phyloP scores from a whole-genome alignment of 1,140 invertebrate species.

The Aethina tumida region DNA sequence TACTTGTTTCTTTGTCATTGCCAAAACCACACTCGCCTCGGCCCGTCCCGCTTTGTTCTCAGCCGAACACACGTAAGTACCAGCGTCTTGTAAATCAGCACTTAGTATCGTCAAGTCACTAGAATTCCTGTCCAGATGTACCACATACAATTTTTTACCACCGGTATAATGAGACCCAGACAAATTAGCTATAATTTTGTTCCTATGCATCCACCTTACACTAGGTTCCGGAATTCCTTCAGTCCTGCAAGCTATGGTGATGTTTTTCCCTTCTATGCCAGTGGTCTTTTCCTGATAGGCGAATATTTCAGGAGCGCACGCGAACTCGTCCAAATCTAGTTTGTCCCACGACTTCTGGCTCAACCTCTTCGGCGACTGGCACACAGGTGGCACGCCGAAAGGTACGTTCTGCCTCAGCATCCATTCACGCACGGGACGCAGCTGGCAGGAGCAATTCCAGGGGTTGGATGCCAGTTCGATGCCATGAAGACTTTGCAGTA shows the following conservation, averaged over 20 bases:
- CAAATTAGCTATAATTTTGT: conserved; percentile 40
- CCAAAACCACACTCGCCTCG: conserved; percentile 57
- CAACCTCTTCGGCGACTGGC: conserved; percentile 51
- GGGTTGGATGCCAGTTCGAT: conserved; percentile 66
- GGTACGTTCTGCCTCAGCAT: conserved; percentile 68
- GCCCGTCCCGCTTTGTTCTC: conserved; percentile 67
- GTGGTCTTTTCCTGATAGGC: conserved; percentile 43
- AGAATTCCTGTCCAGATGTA: conserved; percentile 39
- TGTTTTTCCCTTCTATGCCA: conserved; percentile 56
- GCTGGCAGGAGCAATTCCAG: conserved; percentile 70
- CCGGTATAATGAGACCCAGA: conserved; percentile 37
- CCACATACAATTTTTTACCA: conserved; percentile 41
- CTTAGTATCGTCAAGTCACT: conserved; percentile 63
- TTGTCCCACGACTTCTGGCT: conserved; percentile 58
- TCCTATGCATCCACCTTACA: conserved; percentile 46
- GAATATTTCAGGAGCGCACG: conserved; percentile 59
- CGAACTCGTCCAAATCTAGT: conserved; percentile 68
- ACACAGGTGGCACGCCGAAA: conserved; percentile 55
- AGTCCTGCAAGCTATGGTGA: conserved; percentile 61
- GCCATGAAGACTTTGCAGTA: conserved; percentile 58
- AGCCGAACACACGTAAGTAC: conserved; percentile 61
- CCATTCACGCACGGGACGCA: conserved; percentile 66
- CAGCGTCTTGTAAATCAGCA: conserved; percentile 58
- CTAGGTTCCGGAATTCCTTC: conserved; percentile 56
- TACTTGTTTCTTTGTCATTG: conserved; percentile 45